phyloP scores from a whole-genome alignment of 1,140 invertebrate species.

The Lasioglossum baleicum region DNA sequence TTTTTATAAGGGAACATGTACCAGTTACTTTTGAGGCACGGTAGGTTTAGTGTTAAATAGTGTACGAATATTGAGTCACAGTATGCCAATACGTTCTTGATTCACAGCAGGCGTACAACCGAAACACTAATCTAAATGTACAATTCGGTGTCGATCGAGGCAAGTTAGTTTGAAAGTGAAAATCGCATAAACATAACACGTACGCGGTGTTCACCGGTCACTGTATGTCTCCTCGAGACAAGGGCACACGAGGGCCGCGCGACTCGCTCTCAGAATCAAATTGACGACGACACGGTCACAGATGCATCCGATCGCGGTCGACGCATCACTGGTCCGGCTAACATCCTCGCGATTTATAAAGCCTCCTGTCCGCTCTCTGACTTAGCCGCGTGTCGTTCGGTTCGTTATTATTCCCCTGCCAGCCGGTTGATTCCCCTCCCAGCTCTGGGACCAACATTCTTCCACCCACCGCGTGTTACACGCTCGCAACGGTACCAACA shows the following conservation, averaged over 20 bases:
- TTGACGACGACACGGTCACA: constrained; percentile 5
- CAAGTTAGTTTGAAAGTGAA: too few relatives aligned
- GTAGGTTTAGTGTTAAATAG: too few relatives aligned
- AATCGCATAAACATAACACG: not conserved
- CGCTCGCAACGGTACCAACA: not conserved
- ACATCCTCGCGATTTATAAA: constrained; percentile 78
- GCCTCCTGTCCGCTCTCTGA: constrained; percentile 63
- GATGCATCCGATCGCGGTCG: constrained; percentile 55
- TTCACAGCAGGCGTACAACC: not conserved
- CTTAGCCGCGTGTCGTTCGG: constrained; percentile 55
- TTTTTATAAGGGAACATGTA: too few relatives aligned
- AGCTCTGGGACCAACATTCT: not conserved
- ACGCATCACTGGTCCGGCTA: constrained; percentile 72
- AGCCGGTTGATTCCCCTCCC: constrained; percentile 53
- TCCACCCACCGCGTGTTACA: constrained; percentile 7
- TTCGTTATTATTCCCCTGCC: constrained; percentile 66
- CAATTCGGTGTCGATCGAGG: too few relatives aligned
- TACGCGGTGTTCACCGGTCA: not conserved
- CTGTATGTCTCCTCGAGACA: not conserved
- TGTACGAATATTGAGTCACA: too few relatives aligned
- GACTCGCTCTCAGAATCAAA: constrained; percentile 6
- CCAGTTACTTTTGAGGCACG: too few relatives aligned
- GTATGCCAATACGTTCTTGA: too few relatives aligned
- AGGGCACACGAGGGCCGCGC: constrained; percentile 10
- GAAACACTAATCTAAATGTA: not conserved